Evolutionary conservation across 2,113 vertebrate genomes (phyloP), one percentile per base, ranked within the genome.

Genomic region (Carassius auratus): DNA sequence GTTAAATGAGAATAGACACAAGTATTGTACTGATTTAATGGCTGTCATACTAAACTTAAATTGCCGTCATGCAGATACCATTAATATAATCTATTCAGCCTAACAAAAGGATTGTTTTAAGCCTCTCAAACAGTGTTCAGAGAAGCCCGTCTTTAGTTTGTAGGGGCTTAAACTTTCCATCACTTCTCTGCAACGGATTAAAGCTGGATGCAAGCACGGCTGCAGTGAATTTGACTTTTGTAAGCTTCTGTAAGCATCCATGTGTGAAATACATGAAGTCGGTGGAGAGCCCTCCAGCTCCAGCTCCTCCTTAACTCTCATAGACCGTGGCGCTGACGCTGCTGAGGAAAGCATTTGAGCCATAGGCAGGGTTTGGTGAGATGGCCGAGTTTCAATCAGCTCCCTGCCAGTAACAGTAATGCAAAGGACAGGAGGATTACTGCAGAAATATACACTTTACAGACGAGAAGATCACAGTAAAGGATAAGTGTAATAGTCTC

Each of bases 381-480:
- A 84, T 3, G 42, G 45, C 10, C 45, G 3, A 2, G 9, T 93
- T 94, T 93, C 92, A 93, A 92, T 93, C 90, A 91, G 84, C 86
- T 86, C 74, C 83, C 88, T 87, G 89, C 81, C 92, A 90, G 91
- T 91, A 92, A 91, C 92, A 19, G 30, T 69, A 36, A 69, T 17
- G 15, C 19, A 69, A 36, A 69, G 30, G 33, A 69, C 15, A 36
- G 30, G 14, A 69, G 66, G 66, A 69, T 69, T 69, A 69, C 30
- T 8, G 66, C 30, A 17, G 17, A 69, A 69, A 36, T 69, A 69
- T 36, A 36, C 14, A 36, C 30, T 33, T 69, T 8, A 69, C 66
- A 36, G 7, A 36, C 1, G 15, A 19, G 62, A 36, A 4, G 30
- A 69, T 8, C 19, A 15, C 15, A 8, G 66, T 17, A 3, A 45